Conservation (phyloP, 2,113 vertebrate species). For the Melanocharis versteri region DNA sequence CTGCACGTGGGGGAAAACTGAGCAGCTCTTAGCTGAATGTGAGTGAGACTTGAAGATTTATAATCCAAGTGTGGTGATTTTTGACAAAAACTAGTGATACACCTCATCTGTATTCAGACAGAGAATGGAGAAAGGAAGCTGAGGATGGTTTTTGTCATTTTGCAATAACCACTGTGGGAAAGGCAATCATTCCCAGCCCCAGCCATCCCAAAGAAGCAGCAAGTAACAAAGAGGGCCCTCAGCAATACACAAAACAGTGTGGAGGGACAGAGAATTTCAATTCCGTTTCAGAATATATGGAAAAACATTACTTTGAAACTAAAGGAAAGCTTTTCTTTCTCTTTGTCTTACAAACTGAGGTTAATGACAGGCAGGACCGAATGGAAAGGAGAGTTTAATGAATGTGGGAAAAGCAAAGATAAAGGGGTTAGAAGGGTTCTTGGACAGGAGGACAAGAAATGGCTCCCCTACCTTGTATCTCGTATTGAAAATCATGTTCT, state of each 20-base stretch:
- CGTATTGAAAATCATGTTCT: background rate
- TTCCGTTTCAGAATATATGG: background rate
- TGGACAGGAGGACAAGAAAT: background rate
- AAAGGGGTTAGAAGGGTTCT: background rate
- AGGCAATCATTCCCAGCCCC: background rate
- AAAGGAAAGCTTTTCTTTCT: background rate
- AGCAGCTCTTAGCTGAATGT: background rate
- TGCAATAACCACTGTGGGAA: background rate
- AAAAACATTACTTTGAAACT: background rate
- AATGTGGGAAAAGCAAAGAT: background rate
- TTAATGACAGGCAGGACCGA: background rate
- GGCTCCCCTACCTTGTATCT: background rate
- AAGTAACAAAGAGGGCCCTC: background rate
- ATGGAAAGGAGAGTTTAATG: background rate
- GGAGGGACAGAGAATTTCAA: background rate
- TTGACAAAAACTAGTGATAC: background rate
- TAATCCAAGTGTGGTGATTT: background rate
- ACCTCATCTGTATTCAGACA: background rate
- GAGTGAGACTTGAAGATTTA: background rate
- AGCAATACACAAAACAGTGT: background rate
- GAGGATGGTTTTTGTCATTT: background rate
- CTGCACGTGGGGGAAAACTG: fast-evolving
- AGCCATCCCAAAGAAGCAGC: background rate
- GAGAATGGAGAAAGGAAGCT: background rate
- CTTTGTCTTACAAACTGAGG: background rate